These are phyloP conservation scores for Drosophila eugracilis DNA, from an alignment of 1,140 invertebrate species.

Conservation along the genomic window DNA sequence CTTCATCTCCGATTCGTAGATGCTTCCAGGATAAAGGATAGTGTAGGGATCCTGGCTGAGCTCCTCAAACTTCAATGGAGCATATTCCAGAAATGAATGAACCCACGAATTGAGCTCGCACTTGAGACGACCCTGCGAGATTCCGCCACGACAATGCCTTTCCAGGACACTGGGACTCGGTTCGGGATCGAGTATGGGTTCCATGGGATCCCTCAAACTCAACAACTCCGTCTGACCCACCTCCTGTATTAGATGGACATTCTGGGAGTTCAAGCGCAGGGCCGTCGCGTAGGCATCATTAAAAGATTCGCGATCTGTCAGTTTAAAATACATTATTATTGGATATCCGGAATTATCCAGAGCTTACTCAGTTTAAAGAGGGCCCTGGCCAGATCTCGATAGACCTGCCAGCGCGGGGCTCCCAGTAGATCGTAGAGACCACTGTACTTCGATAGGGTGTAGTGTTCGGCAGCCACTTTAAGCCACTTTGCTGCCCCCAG, in stretches of 20 bases:
- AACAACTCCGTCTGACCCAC: constrained; percentile 2
- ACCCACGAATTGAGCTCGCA: constrained; percentile 91
- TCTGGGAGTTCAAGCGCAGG: neutral
- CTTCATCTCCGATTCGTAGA: constrained; percentile 94
- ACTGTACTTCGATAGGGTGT: constrained; percentile 4
- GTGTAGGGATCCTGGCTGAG: constrained; percentile 93
- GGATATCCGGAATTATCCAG: neutral
- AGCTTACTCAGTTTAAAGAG: constrained; percentile 33
- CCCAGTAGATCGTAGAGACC: constrained; percentile 27
- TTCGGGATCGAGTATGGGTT: constrained; percentile 1
- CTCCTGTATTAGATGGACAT: constrained; percentile 25
- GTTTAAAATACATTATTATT: neutral
- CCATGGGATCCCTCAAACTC: neutral
- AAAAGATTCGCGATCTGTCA: constrained; percentile 14
- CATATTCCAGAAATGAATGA: constrained; percentile 91
- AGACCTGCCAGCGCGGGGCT: constrained; percentile 33
- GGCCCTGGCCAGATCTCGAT: constrained; percentile 35
- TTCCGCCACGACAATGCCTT: constrained; percentile 15
- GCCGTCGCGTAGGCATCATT: constrained; percentile 9
- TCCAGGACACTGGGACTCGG: neutral
- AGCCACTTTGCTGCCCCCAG: constrained; percentile 51
- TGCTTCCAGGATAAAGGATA: constrained; percentile 93
- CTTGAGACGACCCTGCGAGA: constrained; percentile 85
- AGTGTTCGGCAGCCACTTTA: constrained; percentile 26
- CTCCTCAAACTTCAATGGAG: constrained; percentile 95